These are phyloP conservation scores for Ranitomeya variabilis DNA, from an alignment of 2,113 vertebrate genomes.

Conservation along the genomic window DNA sequence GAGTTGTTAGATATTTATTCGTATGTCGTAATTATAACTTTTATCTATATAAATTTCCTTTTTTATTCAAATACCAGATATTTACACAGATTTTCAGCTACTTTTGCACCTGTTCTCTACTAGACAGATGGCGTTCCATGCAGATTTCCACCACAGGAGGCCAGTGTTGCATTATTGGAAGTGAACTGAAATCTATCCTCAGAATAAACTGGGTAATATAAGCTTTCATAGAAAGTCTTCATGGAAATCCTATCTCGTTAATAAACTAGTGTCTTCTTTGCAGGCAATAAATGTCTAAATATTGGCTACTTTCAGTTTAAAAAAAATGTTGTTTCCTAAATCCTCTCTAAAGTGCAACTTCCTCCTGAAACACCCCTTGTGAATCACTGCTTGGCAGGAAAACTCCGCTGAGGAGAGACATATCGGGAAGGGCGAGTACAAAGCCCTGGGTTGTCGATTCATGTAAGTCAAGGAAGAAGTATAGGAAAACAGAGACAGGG, in stretches of 20 bases:
- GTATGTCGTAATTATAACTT: too few species aligned
- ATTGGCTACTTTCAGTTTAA: constrained; percentile 46
- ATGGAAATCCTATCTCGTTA: constrained; percentile 28
- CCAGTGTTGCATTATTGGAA: constrained; percentile 48
- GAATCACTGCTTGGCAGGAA: constrained; percentile 56
- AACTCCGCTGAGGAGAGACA: constrained; percentile 56
- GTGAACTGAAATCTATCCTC: neutral
- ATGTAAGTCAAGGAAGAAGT: constrained; percentile 47
- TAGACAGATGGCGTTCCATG: neutral
- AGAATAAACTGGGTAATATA: neutral
- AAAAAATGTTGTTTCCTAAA: constrained; percentile 58
- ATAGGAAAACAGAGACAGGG: constrained; percentile 45
- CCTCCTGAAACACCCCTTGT: constrained; percentile 56
- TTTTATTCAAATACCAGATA: too few species aligned
- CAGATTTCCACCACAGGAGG: constrained; percentile 51
- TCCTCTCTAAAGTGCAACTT: constrained; percentile 55
- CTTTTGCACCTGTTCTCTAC: neutral
- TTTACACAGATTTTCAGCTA: too few species aligned
- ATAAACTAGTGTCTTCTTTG: constrained; percentile 10
- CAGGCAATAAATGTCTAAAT: constrained; percentile 16
- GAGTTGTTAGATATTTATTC: too few species aligned
- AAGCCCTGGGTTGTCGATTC: constrained; percentile 59
- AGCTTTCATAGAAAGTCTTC: neutral
- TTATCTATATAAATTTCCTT: too few species aligned
- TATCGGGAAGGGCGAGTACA: constrained; percentile 60